phyloP scores from a whole-genome alignment of 1,140 invertebrate species.

The Drosophila grimshawi region DNA sequence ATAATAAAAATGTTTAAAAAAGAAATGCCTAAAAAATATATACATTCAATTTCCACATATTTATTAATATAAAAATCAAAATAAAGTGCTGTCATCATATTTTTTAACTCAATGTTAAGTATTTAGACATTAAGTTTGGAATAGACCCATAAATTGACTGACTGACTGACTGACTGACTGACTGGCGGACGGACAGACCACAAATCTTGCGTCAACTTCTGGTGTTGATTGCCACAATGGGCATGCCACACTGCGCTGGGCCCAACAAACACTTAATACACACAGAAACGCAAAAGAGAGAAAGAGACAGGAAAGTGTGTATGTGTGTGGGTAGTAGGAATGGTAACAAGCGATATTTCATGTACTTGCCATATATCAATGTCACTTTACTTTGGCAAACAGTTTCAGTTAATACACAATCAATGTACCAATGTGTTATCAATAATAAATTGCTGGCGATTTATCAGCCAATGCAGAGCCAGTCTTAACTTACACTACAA shows the following conservation, averaged over 20 bases:
- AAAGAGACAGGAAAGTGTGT: not conserved
- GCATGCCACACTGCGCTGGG: slow-evolving; percentile 45
- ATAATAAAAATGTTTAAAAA: not conserved
- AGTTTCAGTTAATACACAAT: slow-evolving; percentile 83
- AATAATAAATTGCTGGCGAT: slow-evolving; percentile 82
- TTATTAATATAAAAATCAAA: slow-evolving; percentile 23
- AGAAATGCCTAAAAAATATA: no score
- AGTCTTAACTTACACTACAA: slow-evolving; percentile 71
- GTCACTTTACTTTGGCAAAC: slow-evolving; percentile 83
- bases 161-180: slow-evolving; percentile 28
- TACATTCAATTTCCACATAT: no score
- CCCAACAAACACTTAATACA: slow-evolving; percentile 29
- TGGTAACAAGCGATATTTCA: slow-evolving; percentile 79
- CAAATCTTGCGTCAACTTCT: slow-evolving; percentile 77
- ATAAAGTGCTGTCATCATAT: slow-evolving; percentile 62
- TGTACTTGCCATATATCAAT: slow-evolving; percentile 82
- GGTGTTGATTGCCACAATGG: slow-evolving; percentile 79
- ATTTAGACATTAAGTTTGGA: slow-evolving; percentile 58
- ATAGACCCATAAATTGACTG: slow-evolving; percentile 27
- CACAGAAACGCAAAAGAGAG: not conserved
- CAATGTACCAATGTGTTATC: slow-evolving; percentile 83
- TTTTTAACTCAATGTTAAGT: slow-evolving; percentile 62
- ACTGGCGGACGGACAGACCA: slow-evolving; percentile 54
- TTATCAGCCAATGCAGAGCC: slow-evolving; percentile 75
- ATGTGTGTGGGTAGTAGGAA: slow-evolving; percentile 17